phyloP scores from a whole-genome alignment of 2,113 vertebrate species.

The Sylvietta virens region DNA sequence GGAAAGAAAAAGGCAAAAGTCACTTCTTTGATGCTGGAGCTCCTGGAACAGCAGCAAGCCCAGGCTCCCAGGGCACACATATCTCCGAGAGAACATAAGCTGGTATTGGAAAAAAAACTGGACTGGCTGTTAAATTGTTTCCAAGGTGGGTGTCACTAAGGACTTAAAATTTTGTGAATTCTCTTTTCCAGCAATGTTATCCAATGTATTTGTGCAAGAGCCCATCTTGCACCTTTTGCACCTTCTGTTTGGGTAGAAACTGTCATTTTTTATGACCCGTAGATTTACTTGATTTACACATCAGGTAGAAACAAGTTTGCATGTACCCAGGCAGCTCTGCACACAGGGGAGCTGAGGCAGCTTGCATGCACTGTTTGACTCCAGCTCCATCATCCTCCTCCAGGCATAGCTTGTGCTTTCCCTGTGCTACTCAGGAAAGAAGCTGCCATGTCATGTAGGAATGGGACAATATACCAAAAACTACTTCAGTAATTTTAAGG shows the following conservation, averaged over 20 bases:
- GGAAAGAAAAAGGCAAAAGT: neutral
- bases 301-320: neutral
- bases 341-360: neutral
- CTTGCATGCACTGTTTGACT: rapidly evolving
- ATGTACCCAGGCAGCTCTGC: neutral
- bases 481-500: neutral
- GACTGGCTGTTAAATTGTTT: neutral
- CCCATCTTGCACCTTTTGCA: neutral
- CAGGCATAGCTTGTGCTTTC: neutral
- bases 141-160: neutral
- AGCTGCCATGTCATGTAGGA: neutral
- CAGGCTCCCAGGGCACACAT: rapidly evolving
- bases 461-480: neutral
- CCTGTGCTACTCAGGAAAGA: neutral
- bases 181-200: neutral
- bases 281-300: neutral
- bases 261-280: neutral
- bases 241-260: neutral
- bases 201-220: neutral
- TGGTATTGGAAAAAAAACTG: neutral
- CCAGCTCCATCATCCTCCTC: neutral
- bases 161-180: neutral
- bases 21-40: neutral
- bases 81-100: neutral
- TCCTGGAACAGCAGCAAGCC: neutral